Percentiles rank a stretch among this genome's conserved stretches.
Conservation (phyloP, 2,888 invertebrate genomes). For the Himalopsyche kuldschensis region DNA sequence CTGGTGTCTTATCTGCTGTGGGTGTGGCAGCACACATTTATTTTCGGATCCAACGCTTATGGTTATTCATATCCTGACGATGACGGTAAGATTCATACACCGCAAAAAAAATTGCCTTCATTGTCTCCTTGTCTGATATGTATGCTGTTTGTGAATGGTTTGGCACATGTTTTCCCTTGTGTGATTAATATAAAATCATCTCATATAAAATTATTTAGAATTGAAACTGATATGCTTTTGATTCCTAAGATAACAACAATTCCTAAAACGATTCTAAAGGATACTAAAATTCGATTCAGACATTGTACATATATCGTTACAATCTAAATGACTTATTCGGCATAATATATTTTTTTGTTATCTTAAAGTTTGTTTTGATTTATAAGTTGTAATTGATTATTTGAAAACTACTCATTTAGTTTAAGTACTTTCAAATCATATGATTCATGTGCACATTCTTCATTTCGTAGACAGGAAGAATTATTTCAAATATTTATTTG, state of each 20-base stretch:
- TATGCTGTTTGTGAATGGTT: not conserved
- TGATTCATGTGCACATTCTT: not conserved
- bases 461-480: not conserved
- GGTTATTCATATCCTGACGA: slow-evolving; percentile 46
- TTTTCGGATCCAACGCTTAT: slow-evolving; percentile 56
- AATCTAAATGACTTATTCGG: not conserved
- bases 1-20: slow-evolving; percentile 60
- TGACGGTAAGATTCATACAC: slow-evolving; percentile 32
- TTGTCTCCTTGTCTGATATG: not conserved
- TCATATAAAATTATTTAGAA: not conserved
- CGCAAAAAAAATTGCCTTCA: not conserved
- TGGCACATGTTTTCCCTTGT: not conserved
- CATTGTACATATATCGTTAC: not conserved
- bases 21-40: slow-evolving; percentile 60
- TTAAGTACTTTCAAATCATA: not conserved
- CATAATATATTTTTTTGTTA: not conserved
- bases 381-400: not conserved
- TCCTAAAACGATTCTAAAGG: not conserved
- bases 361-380: not conserved
- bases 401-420: not conserved
- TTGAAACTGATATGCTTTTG: not conserved
- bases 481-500: not conserved
- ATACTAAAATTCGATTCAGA: not conserved
- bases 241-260: not conserved
- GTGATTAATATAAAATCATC: not conserved